Evolutionary conservation across 1,140 invertebrate genomes (phyloP).

Genomic region (Mycetomoellerius zeteki): DNA sequence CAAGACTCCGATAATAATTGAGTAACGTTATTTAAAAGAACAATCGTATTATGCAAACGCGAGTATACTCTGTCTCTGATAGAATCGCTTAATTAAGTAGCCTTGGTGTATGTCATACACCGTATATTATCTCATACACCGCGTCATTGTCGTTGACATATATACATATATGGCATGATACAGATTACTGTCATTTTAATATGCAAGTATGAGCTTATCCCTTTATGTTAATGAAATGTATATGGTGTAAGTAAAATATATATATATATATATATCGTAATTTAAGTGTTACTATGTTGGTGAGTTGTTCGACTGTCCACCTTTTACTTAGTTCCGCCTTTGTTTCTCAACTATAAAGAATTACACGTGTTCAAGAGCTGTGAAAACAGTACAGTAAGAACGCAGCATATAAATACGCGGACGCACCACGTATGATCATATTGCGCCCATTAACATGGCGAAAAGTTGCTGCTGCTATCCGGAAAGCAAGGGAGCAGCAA

Average conservation of each 20-base stretch:
- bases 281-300: background rate
- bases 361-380: background rate
- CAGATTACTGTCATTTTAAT: constrained; percentile 45
- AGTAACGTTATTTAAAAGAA: constrained; percentile 14
- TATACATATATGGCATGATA: background rate
- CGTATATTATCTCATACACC: constrained; percentile 18
- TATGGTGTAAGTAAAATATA: background rate
- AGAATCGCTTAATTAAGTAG: constrained; percentile 53
- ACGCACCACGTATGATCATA: constrained; percentile 84
- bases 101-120: background rate
- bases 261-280: too few species aligned
- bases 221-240: background rate
- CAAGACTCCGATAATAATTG: background rate
- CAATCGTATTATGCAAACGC: constrained; percentile 10
- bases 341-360: constrained; percentile 15
- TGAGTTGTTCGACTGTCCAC: background rate
- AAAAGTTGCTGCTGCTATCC: constrained; percentile 80
- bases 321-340: background rate
- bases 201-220: background rate
- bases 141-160: constrained; percentile 12
- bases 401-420: constrained; percentile 76
- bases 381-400: constrained; percentile 22
- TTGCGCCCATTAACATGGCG: constrained; percentile 85
- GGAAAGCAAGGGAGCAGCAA: constrained; percentile 83
- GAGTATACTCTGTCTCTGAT: constrained; percentile 18